These are phyloP conservation scores for Brachyalestes nurse DNA, from an alignment of 2,797 vertebrate genomes.

Conservation along the genomic window DNA sequence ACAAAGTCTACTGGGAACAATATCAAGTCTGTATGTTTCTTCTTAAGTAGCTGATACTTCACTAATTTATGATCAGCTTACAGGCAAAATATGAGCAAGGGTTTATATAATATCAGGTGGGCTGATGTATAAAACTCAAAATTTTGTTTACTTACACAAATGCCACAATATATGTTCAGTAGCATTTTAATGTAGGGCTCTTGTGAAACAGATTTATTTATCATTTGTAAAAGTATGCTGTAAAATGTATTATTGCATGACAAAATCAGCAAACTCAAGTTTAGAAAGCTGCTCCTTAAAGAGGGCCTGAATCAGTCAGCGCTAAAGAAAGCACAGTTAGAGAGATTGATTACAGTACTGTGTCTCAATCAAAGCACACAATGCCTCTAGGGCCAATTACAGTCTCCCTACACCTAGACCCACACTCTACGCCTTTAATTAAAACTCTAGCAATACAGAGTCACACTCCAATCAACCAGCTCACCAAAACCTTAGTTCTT, in stretches of 20 bases:
- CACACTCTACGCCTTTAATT: constrained; percentile 53
- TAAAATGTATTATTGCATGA: background rate
- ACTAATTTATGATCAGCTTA: background rate
- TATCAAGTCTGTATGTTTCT: background rate
- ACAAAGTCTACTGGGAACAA: constrained; percentile 17
- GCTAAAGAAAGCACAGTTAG: constrained; percentile 36
- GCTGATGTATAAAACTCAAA: background rate
- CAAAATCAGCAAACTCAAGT: background rate
- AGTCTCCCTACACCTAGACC: constrained; percentile 36
- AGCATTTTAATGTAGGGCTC: background rate
- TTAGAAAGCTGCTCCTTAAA: constrained; percentile 8
- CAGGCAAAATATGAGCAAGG: background rate
- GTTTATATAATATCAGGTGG: background rate
- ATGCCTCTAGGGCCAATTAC: constrained; percentile 49
- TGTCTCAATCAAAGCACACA: constrained; percentile 34
- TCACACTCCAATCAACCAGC: constrained; percentile 34
- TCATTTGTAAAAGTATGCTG: background rate
- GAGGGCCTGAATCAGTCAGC: constrained; percentile 35
- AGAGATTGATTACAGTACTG: constrained; percentile 26
- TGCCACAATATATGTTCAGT: background rate
- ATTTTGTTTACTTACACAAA: background rate
- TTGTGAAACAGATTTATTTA: background rate
- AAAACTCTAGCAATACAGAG: constrained; percentile 35
- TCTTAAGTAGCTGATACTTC: background rate
- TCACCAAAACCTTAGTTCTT: constrained; percentile 40